Evolutionary conservation across 2,113 vertebrate genomes (phyloP).

Genomic region (Perca fluviatilis): DNA sequence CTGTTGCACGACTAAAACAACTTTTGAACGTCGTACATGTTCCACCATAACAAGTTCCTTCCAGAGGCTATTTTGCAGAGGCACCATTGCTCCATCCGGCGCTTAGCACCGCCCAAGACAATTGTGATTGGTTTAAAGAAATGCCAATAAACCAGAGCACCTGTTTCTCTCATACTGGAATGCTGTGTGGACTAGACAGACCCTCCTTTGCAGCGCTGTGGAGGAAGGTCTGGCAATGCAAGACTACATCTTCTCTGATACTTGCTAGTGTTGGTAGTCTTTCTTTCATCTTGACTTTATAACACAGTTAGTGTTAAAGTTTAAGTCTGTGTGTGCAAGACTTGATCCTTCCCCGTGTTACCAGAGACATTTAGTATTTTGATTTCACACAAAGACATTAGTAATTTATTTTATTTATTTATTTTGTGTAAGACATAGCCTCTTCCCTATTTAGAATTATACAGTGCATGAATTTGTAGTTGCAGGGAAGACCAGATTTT

Average conservation of each 20-base stretch:
- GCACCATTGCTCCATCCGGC: too few species aligned
- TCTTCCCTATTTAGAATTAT: neutral
- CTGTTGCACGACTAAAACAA: too few species aligned
- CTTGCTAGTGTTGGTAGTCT: neutral
- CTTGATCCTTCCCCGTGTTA: neutral
- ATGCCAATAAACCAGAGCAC: too few species aligned
- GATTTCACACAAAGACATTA: neutral
- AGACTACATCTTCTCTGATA: constrained; percentile 3
- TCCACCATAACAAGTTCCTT: too few species aligned
- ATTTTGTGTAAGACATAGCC: neutral
- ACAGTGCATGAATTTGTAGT: neutral
- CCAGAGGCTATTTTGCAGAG: too few species aligned
- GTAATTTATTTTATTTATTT: neutral
- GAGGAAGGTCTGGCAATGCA: too few species aligned
- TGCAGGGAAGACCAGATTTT: neutral
- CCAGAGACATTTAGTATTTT: constrained; percentile 1
- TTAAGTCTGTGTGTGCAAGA: neutral
- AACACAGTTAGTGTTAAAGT: neutral
- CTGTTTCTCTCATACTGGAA: too few species aligned
- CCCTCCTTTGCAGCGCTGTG: too few species aligned
- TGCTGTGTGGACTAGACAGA: too few species aligned
- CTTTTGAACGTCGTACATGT: too few species aligned
- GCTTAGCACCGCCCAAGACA: too few species aligned
- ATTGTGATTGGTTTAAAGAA: too few species aligned
- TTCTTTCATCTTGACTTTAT: neutral